These are phyloP conservation scores for Sebastes diploproa DNA, from an alignment of 2,797 vertebrate genomes.

Conservation along the genomic window DNA sequence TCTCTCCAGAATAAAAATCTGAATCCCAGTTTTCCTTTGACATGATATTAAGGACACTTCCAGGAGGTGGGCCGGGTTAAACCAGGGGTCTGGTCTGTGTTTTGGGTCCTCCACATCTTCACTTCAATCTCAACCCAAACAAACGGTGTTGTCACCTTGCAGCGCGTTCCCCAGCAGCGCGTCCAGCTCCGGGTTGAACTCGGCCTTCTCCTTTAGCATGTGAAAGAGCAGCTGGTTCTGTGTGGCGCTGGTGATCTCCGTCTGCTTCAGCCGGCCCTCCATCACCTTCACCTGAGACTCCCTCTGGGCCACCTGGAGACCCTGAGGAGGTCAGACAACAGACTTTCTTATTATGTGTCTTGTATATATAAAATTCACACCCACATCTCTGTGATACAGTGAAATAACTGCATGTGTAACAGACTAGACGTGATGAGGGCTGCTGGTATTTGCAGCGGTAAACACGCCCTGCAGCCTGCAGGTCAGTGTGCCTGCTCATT, in stretches of 20 bases:
- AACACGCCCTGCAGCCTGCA: fast-evolving
- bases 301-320: conserved; percentile 95
- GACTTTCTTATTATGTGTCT: not conserved
- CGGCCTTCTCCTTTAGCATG: conserved; percentile 98
- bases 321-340: conserved; percentile 73
- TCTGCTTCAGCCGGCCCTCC: conserved; percentile 96
- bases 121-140: not conserved
- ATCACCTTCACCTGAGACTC: conserved; percentile 98
- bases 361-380: not conserved
- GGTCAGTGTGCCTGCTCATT: too few relatives aligned
- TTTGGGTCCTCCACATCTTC: conserved; percentile 1
- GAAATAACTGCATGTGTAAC: not conserved
- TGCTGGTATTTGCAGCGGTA: fast-evolving
- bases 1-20: not conserved
- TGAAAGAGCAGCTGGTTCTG: conserved; percentile 98
- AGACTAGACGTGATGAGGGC: too few relatives aligned
- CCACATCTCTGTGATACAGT: not conserved
- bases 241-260: conserved; percentile 96
- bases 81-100: not conserved
- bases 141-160: conserved; percentile 85
- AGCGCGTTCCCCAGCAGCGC: conserved; percentile 95
- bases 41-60: not conserved
- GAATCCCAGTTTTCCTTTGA: not conserved
- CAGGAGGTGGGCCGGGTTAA: conserved; percentile 31
- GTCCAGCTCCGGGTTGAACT: conserved; percentile 97